Evolutionary conservation across 2,797 vertebrate species (phyloP).

Genomic region (Falco peregrinus): DNA sequence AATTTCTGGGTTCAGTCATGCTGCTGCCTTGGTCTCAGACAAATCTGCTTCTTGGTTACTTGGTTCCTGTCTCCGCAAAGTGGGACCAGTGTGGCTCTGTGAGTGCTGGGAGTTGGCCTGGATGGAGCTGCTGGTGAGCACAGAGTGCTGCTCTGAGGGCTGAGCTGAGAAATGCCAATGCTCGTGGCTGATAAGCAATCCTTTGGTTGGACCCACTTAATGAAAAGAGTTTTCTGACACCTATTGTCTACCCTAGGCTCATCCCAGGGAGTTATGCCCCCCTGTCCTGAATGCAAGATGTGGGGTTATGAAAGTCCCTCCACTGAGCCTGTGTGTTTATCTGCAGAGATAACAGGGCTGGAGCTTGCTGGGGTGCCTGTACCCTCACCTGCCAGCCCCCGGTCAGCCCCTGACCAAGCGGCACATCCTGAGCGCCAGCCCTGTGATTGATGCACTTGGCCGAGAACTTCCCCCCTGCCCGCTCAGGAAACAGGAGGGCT

Average conservation of each 20-base stretch:
- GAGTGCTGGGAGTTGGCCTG: background rate
- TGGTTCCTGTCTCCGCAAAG: background rate
- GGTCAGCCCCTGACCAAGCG: conserved; percentile 77
- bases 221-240: background rate
- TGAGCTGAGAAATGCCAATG: background rate
- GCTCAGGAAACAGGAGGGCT: conserved; percentile 89
- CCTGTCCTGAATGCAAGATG: background rate
- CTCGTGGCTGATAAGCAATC: background rate
- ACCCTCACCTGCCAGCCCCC: conserved; percentile 85
- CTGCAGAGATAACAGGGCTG: conserved; percentile 60
- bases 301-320: background rate
- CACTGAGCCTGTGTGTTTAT: conserved; percentile 30
- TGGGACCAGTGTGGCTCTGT: background rate
- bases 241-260: background rate
- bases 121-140: background rate
- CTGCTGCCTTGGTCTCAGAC: background rate
- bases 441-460: conserved; percentile 90
- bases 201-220: background rate
- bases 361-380: conserved; percentile 36
- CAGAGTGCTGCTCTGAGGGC: background rate
- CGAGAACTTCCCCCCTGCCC: conserved; percentile 80
- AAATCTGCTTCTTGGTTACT: background rate
- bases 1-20: background rate
- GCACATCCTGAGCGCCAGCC: conserved; percentile 84
- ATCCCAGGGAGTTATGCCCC: background rate